Conservation (phyloP, 2,888 invertebrate species). For the Podabrus alpinus region DNA sequence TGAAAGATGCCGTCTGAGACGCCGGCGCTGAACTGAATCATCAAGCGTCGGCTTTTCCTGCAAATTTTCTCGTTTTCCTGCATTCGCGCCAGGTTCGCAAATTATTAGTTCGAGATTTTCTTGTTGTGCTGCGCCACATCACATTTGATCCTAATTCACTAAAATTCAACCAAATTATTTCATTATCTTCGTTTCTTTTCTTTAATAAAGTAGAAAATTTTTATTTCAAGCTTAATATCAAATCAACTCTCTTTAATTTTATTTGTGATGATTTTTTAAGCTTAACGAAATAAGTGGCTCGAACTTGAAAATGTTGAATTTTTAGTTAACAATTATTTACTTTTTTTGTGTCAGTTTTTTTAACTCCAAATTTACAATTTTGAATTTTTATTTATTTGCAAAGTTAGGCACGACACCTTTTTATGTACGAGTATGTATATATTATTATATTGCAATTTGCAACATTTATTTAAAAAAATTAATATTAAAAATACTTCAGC, state of each 20-base stretch:
- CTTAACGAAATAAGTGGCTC: conserved; percentile 9
- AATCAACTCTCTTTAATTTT: neutral
- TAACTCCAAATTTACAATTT: too few relatives aligned
- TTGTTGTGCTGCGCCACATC: neutral
- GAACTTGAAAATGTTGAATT: neutral
- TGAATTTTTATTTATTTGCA: too few relatives aligned
- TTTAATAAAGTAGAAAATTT: conserved; percentile 50
- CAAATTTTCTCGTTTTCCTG: neutral
- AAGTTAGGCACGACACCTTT: too few relatives aligned
- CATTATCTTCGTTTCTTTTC: conserved; percentile 50
- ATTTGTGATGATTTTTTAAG: conserved; percentile 44
- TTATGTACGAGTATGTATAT: too few relatives aligned
- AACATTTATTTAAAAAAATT: too few relatives aligned
- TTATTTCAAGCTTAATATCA: neutral
- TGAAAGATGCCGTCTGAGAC: conserved; percentile 16
- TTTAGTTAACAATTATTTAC: neutral
- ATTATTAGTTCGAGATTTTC: neutral
- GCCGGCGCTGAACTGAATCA: conserved; percentile 19
- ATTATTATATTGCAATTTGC: too few relatives aligned
- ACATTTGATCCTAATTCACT: neutral
- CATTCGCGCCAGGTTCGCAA: neutral
- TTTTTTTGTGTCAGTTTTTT: neutral
- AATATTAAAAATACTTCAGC: too few relatives aligned
- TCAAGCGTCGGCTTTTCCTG: neutral
- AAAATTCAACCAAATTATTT: conserved; percentile 44